Evolutionary conservation across 2,113 vertebrate genomes (phyloP).

Genomic region (Catharus fuscescens): DNA sequence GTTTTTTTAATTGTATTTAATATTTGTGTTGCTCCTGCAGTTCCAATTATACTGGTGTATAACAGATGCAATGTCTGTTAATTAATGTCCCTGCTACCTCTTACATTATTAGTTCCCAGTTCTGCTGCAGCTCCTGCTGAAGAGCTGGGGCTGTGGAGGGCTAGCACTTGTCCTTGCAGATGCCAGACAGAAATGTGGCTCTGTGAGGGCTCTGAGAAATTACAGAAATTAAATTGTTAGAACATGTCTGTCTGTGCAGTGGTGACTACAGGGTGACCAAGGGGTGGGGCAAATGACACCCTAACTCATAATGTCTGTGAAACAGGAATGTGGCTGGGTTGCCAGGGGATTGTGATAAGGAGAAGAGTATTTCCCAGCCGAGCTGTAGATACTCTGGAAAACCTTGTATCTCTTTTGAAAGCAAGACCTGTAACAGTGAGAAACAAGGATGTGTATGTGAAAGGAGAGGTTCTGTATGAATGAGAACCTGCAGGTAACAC

Average conservation of each 20-base stretch:
- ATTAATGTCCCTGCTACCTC: not conserved
- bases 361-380: not conserved
- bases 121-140: not conserved
- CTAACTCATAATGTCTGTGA: not conserved
- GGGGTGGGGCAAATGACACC: not conserved
- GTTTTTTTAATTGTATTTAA: not conserved
- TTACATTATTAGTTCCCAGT: not conserved
- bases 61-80: not conserved
- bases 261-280: not conserved
- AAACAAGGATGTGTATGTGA: not conserved
- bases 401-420: not conserved
- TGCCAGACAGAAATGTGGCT: not conserved
- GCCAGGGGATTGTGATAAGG: not conserved
- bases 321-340: not conserved
- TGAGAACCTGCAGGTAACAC: not conserved
- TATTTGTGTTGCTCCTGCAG: not conserved
- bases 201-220: not conserved
- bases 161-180: not conserved
- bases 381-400: not conserved
- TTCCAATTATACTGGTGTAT: not conserved
- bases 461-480: not conserved
- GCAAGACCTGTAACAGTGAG: not conserved
- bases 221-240: not conserved
- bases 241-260: not conserved
- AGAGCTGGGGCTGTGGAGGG: not conserved